Evolutionary conservation across 2,888 invertebrate genomes (phyloP), one percentile per base, ranked within the genome.

Genomic region (Acleris cristana): DNA sequence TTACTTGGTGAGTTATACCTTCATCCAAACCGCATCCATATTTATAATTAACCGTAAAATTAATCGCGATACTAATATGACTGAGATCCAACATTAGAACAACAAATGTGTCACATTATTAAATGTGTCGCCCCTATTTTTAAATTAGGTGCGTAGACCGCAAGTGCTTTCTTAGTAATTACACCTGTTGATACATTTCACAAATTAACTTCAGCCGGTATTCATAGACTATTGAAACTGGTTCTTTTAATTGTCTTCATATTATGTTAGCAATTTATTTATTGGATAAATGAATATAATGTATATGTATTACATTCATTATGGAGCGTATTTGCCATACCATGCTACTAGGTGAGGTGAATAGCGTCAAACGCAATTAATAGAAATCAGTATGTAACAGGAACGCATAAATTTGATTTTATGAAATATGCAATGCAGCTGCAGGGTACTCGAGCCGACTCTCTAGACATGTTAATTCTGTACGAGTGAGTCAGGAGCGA

Each of bases 391-490:
- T 57, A 48, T 40, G 53, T 57, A 48, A 62, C 48, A 26, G 51
- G 68, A 71, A 69, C 64, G 40, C 64, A 63, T 73, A 71, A 70
- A 63, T 67, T 65, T 72, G 65, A 65, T 69, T 74, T 76, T 71
- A 79, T 84, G 79, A 85, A 84, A 80, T 78, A 84, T 82, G 78
- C 72, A 73, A 68, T 81, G 79, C 86, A 86, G 82, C 83, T 87
- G 87, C 77, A 72, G 75, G 75, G 74, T 63, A 58, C 49, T 52
- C 60, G 67, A 74, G 74, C 83, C 79, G 81, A 83, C 74, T 76
- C 75, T 81, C 83, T 81, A 84, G 84, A 83, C 78, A 81, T 82
- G 85, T 83, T 89, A 86, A 88, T 85, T 88, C 80, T 75, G 84
- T 80, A 75, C 75, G 79, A 81, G 82, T 90, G 89, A 89, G 78